Evolutionary conservation across 2,888 invertebrate species (phyloP), one percentile per base, ranked within the genome.

Genomic region (Xiphydria camelus): DNA sequence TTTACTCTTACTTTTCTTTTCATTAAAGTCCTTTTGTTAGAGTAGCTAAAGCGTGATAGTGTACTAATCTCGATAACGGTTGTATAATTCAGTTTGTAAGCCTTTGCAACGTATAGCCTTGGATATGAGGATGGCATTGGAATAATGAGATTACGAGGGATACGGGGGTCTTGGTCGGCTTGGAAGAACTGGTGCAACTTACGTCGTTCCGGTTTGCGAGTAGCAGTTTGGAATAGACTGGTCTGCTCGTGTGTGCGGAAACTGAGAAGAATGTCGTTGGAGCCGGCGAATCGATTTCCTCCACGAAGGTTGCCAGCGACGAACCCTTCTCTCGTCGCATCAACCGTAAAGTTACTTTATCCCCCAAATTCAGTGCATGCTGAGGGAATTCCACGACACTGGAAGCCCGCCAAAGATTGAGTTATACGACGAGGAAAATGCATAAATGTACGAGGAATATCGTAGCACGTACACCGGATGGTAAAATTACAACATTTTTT

Each of bases 321-420:
- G 82, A 70, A 7, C 86, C 87, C 45, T 86, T 84, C 53, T 87
- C 82, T n/a, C 92, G 85, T 55, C 87, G 86, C 87, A 97, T 96
- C 59, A 97, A 78, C 52, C 87, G 87, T 79, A 97, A 85, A 41
- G 82, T 84, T 15, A 93, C 84, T 15, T 76, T 76, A 53, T 88
- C 86, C n/a, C 86, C 87, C 32, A 83, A 79, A 48, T 78, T 78
- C 46, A 81, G 78, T 4, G 79, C 75, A 38, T 74, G 70, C 55
- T 81, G 80, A 22, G 79, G 77, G 38, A 83, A 74, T 40, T 81
- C 78, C 7, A 81, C 76, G 22, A 87, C 87, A 76, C 88, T 87
- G 64, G 19, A 76, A n/a, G n/a, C n/a, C n/a, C n/a, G n/a, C n/a
- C n/a, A n/a, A n/a, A n/a, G n/a, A n/a, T n/a, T n/a, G n/a, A n/a